Evolutionary conservation across 2,888 invertebrate species (phyloP).

Genomic region (Ochropleura leucogaster): DNA sequence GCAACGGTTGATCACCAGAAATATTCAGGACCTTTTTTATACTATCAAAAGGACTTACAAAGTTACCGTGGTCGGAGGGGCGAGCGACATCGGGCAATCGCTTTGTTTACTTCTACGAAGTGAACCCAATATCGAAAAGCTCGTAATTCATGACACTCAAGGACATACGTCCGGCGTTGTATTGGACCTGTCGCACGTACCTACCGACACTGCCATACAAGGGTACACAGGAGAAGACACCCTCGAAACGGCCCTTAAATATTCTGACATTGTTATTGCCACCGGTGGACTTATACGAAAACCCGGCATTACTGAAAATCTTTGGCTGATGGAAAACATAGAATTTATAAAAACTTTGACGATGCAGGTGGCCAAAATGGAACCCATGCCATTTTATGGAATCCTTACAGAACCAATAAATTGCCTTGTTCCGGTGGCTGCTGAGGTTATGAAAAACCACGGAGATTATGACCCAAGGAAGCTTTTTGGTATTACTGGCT

Average conservation of each 20-base stretch:
- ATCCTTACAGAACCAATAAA: conserved; percentile 87
- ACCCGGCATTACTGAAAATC: conserved; percentile 91
- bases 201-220: conserved; percentile 76
- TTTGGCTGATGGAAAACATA: conserved; percentile 89
- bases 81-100: conserved; percentile 89
- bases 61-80: conserved; percentile 83
- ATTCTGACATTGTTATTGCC: conserved; percentile 92
- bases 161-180: conserved; percentile 82
- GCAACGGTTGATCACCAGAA: conserved; percentile 62
- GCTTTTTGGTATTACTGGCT: conserved; percentile 94
- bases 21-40: conserved; percentile 36
- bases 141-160: conserved; percentile 90
- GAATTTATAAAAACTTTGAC: conserved; percentile 79
- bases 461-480: conserved; percentile 91
- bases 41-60: conserved; percentile 70
- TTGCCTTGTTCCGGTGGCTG: conserved; percentile 84
- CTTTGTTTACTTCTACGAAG: conserved; percentile 90
- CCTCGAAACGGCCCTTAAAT: conserved; percentile 83
- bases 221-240: conserved; percentile 77
- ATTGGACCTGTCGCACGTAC: conserved; percentile 86
- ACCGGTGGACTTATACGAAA: conserved; percentile 91
- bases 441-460: conserved; percentile 80
- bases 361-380: conserved; percentile 72
- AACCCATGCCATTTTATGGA: conserved; percentile 82
- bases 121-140: conserved; percentile 89